Percentiles rank a stretch among this genome's conserved stretches.
Conservation (phyloP, 2,797 vertebrate species). For the Acanthis flammea region DNA sequence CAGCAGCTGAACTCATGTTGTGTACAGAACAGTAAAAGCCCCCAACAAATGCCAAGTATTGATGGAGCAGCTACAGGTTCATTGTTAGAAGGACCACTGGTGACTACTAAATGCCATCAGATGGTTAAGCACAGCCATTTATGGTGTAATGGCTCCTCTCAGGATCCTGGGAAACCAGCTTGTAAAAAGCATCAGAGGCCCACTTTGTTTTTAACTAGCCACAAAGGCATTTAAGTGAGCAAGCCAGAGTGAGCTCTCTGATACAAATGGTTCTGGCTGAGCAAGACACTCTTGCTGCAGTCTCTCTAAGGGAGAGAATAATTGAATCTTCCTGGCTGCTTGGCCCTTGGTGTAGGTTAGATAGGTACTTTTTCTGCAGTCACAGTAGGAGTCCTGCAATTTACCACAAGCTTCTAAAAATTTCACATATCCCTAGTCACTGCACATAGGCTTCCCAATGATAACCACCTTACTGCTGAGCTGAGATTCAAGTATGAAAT, state of each 20-base stretch:
- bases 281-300: not conserved
- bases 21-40: not conserved
- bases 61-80: constrained; percentile 12
- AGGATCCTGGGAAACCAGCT: constrained; percentile 42
- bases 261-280: not conserved
- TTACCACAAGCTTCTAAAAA: not conserved
- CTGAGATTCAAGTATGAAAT: not conserved
- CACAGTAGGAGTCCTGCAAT: not conserved
- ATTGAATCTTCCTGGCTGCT: not conserved
- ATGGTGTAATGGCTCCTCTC: not conserved
- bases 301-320: not conserved
- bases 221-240: not conserved
- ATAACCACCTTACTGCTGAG: not conserved
- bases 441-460: not conserved
- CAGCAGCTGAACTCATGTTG: not conserved
- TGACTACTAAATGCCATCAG: constrained; percentile 53
- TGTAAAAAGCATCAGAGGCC: constrained; percentile 1
- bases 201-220: not conserved
- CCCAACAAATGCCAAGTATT: not conserved
- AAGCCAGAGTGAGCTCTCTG: not conserved
- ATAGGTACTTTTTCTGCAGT: not conserved
- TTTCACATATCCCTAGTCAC: not conserved
- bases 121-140: constrained; percentile 29
- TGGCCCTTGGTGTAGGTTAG: not conserved
- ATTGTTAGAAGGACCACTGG: not conserved